Base-by-base conservation (phyloP, 2,888 invertebrate species). In the Drosophila fungiperda region DNA sequence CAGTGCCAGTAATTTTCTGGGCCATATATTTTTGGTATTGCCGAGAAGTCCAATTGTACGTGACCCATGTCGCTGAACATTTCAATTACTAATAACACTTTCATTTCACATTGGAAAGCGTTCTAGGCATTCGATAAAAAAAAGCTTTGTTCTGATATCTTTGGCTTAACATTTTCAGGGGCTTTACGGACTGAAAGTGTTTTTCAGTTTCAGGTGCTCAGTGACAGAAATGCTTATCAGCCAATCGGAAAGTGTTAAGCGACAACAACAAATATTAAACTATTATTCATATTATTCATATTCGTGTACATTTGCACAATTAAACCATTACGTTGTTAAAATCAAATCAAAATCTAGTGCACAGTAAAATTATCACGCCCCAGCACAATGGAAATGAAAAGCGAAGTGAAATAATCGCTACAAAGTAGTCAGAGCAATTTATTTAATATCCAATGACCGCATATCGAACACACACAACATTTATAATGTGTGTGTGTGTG, bases 301-400 rank as follows among this genome's bases (percentile, higher is more conserved):
- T 60, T 40, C 55, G 26, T 67, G 42, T 54, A 54, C 40, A 67
- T 65, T 69, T 66, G 54, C 45, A 76, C 77, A 77, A 83, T 85
- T 80, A 82, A 87, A 86, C 84, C 68, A 90, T 91, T 91, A 90
- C 89, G 80, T 90, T 90, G 85, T 91, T 91, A 90, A 76, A 89
- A 84, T 82, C 83, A 74, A 89, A 90, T 90, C 77, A 85, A 74
- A 76, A 53, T 72, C 52, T 59, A 58, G 35, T 62, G 60, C 63
- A 68, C 45, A 38, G 67, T 62, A 71, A 73, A 68, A 72, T 66
- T 48, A 75, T 60, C 63, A 57, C 76, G 70, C 65, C 65, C 65
- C 63, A 66, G 35, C 55, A 57, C 76, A 76, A 68, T 73, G 49
- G 38, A 36, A 66, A 69, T 38, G 45, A 67, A 73, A 71, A 68